phyloP scores from a whole-genome alignment of 2,888 invertebrate species.

The Drosophila hamatofila region DNA sequence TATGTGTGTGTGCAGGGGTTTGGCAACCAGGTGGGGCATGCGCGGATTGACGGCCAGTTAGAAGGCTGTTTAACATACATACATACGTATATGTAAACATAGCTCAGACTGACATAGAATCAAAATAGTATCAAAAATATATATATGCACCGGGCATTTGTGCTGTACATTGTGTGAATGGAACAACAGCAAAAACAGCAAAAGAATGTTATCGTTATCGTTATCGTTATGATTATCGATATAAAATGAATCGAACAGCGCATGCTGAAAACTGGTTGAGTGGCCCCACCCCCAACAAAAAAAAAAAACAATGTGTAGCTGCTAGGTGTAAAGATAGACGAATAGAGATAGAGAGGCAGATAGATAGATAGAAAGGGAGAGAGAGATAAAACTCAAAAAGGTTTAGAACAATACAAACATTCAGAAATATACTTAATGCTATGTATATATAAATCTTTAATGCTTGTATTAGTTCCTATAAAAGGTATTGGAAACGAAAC shows the following conservation, averaged over 20 bases:
- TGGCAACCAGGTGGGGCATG: slow-evolving; percentile 47
- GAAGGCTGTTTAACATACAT: background rate
- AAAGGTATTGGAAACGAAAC: slow-evolving; percentile 33
- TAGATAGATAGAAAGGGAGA: slow-evolving; percentile 5
- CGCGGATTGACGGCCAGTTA: slow-evolving; percentile 22
- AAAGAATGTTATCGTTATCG: slow-evolving; percentile 13
- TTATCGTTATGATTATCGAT: slow-evolving; percentile 29
- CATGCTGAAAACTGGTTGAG: slow-evolving; percentile 42
- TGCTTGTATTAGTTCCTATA: slow-evolving; percentile 35
- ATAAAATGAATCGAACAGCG: slow-evolving; percentile 23
- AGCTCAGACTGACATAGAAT: slow-evolving; percentile 34
- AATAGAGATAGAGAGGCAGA: slow-evolving; percentile 10
- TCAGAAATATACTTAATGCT: slow-evolving; percentile 3
- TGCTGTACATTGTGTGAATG: slow-evolving; percentile 33
- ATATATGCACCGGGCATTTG: slow-evolving; percentile 2
- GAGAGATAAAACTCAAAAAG: slow-evolving; percentile 39
- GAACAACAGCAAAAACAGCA: slow-evolving; percentile 19
- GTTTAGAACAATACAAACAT: slow-evolving; percentile 43
- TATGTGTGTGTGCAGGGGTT: slow-evolving; percentile 25
- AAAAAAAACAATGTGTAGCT: slow-evolving; percentile 14
- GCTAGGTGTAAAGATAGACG: slow-evolving; percentile 9
- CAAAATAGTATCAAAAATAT: slow-evolving; percentile 5
- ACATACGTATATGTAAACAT: slow-evolving; percentile 2
- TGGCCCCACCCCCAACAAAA: slow-evolving; percentile 16
- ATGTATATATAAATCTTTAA: slow-evolving; percentile 11